Base-by-base conservation (phyloP, 2,888 invertebrate species). In the Mythimna lalbum region DNA sequence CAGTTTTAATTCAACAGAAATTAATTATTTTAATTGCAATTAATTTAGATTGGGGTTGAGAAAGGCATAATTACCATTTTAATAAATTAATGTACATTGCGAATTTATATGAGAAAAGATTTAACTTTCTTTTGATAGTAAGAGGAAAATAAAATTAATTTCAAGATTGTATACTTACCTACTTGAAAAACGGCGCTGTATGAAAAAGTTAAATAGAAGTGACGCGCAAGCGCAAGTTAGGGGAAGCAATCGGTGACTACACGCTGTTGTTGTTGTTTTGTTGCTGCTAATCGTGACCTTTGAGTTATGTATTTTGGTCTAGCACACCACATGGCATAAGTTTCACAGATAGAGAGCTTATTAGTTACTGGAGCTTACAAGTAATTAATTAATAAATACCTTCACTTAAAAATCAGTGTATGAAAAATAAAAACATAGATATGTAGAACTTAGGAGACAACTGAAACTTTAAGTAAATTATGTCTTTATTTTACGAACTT, bases 231-330 rank as follows among this genome's bases (percentile, higher is more conserved):
- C 23, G 6, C 9, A 6, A 2, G 50, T 31, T 14, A 56, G 27
- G 14, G 2, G 14, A 53, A 64, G 9, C 21, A 27, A 12, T 59
- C 21, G 1, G 10, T 52, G 39, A 72, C 21, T 23, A 33, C 53
- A 7, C 27, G 21, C n/a, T 31, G 53, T 50, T 60, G 0, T 59
- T 27, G 36, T 73, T 52, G 23, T 73, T 19, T 52, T 17, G 27
- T 36, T 59, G 12, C 23, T 43, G 23, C 1, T 60, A 27, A 19
- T 56, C 43, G 12, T 12, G 9, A 56, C 21, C 50, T 19, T 56
- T 43, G 19, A 69, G 4, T 56, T 4, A 69, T 43, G 5, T 19
- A 2, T 43, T 60, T 55, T 31, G 3, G 10, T 31, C 4, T 27
- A 23, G 12, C 1, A 57, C 7, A 17, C 5, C 36, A 12, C 39